A percentile compares a stretch with the other conserved stretches of the same genome.
Conservation (phyloP, 2,113 vertebrate species). For the Spea bombifrons region DNA sequence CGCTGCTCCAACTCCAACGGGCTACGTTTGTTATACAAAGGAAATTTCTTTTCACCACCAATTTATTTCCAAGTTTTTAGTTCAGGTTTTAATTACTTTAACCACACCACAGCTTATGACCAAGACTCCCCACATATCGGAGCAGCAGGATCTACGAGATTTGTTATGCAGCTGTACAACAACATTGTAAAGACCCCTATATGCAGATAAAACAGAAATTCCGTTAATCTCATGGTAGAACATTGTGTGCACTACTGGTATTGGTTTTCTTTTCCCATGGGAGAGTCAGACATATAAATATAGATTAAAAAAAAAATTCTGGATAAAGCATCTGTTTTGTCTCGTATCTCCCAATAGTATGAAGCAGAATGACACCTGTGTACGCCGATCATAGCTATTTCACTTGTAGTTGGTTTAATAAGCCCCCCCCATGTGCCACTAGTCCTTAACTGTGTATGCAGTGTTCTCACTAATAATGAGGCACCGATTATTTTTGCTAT, state of each 20-base stretch:
- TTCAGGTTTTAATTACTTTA: slow-evolving; percentile 44
- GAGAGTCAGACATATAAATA: slow-evolving; percentile 24
- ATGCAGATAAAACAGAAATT: slow-evolving; percentile 25
- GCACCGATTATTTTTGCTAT: too few relatives aligned
- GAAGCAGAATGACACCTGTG: slow-evolving; percentile 6
- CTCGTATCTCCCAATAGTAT: slow-evolving; percentile 18
- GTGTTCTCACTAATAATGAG: too few relatives aligned
- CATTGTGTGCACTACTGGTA: slow-evolving; percentile 31
- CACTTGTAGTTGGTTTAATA: too few relatives aligned
- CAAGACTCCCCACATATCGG: slow-evolving; percentile 16
- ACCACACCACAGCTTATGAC: slow-evolving; percentile 38
- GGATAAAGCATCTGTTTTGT: slow-evolving; percentile 22
- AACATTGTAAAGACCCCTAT: slow-evolving; percentile 27
- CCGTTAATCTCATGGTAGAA: slow-evolving; percentile 42
- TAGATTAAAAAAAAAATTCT: slow-evolving; percentile 23
- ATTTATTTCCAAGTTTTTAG: slow-evolving; percentile 34
- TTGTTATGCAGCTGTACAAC: slow-evolving; percentile 37
- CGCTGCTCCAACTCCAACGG: slow-evolving; percentile 17
- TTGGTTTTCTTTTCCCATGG: slow-evolving; percentile 40
- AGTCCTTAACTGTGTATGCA: too few relatives aligned
- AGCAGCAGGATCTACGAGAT: slow-evolving; percentile 3
- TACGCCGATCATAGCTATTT: background rate
- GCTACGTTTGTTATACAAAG: slow-evolving; percentile 37
- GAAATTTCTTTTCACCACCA: slow-evolving; percentile 39
- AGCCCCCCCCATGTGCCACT: too few relatives aligned